Conservation (phyloP, 2,113 vertebrate genomes). For the Canis aureus region DNA sequence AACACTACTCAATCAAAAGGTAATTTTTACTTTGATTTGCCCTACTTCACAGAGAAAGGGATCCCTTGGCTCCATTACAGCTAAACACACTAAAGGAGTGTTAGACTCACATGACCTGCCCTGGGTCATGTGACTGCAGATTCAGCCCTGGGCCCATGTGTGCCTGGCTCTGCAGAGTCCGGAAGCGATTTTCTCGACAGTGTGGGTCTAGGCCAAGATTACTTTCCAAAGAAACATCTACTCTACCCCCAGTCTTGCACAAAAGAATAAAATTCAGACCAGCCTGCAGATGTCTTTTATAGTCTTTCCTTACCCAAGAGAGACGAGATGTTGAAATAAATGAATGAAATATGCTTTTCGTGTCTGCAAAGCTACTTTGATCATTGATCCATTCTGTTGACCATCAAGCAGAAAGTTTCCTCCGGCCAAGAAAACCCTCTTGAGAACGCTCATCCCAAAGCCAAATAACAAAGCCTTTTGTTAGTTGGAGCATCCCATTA, state of each 20-base stretch:
- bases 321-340: constrained; percentile 78
- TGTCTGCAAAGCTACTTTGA: constrained; percentile 61
- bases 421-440: constrained; percentile 39
- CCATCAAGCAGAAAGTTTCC: constrained; percentile 57
- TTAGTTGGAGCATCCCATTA: neutral
- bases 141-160: neutral
- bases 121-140: neutral
- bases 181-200: constrained; percentile 20
- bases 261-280: constrained; percentile 59
- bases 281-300: constrained; percentile 68
- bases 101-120: neutral
- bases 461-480: constrained; percentile 43
- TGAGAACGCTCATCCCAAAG: constrained; percentile 31
- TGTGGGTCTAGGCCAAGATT: constrained; percentile 66
- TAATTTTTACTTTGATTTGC: constrained; percentile 74
- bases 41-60: constrained; percentile 63
- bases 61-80: neutral
- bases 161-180: neutral
- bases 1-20: constrained; percentile 67
- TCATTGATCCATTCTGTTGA: constrained; percentile 66
- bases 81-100: constrained; percentile 8
- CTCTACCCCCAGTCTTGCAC: constrained; percentile 46
- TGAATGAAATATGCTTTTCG: constrained; percentile 73
- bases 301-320: constrained; percentile 59
- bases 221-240: constrained; percentile 70